A percentile compares a stretch with the other conserved stretches of the same genome.
Conservation (phyloP, 2,797 vertebrate genomes). For the Amblyopsis hoosieri region DNA sequence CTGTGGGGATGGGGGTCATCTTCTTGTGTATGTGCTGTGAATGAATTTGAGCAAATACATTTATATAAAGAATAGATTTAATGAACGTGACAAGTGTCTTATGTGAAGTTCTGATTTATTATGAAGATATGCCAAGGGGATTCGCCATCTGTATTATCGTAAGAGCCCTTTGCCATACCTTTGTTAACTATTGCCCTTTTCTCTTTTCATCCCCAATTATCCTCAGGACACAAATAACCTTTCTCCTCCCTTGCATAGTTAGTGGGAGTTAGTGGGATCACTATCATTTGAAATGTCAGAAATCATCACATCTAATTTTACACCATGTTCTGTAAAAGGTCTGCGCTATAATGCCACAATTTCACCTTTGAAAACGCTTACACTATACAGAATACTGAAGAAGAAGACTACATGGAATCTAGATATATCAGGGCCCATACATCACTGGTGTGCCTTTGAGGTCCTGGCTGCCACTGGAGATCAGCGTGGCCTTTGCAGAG, state of each 20-base stretch:
- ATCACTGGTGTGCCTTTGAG: constrained; percentile 36
- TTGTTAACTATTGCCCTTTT: not conserved
- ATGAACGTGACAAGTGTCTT: constrained; percentile 1
- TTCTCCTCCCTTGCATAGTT: too few relatives aligned
- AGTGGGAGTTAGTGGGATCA: too few relatives aligned
- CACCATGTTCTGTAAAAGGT: constrained; percentile 14
- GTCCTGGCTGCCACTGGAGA: constrained; percentile 31
- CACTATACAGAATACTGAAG: constrained; percentile 17
- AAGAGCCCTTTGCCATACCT: not conserved
- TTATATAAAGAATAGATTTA: not conserved
- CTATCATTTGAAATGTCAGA: too few relatives aligned
- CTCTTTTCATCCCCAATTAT: constrained; percentile 2
- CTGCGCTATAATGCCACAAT: not conserved
- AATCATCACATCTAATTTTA: constrained; percentile 3
- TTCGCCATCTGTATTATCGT: constrained; percentile 1
- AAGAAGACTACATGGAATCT: constrained; percentile 6
- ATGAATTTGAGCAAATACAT: constrained; percentile 19
- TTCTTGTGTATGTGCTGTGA: constrained; percentile 25
- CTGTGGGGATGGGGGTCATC: constrained; percentile 22
- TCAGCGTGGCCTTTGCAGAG: constrained; percentile 57
- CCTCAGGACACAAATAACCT: not conserved
- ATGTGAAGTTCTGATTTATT: constrained; percentile 21
- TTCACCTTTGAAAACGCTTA: not conserved
- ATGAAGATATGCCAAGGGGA: not conserved
- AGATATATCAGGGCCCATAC: constrained; percentile 25